Conservation (phyloP, 2,113 vertebrate species). For the Chlamydotis undulata region DNA sequence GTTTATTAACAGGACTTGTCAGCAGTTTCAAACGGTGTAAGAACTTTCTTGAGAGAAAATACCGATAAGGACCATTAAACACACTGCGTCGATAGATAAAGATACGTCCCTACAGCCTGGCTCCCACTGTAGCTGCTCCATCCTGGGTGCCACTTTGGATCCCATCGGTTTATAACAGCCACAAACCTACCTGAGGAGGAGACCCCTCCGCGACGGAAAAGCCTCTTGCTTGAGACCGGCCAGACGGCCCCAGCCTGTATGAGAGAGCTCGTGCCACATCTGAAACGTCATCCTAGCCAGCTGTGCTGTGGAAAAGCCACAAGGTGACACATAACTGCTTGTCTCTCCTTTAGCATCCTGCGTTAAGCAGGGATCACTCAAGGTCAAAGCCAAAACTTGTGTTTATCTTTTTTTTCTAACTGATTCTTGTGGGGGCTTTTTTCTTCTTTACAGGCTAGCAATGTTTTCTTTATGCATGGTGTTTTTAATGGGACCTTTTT, state of each 20-base stretch:
- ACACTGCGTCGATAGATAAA: not conserved
- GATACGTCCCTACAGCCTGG: not conserved
- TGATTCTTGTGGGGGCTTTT: not conserved
- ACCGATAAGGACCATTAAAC: not conserved
- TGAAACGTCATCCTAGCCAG: not conserved
- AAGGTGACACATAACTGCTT: not conserved
- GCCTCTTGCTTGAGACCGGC: not conserved
- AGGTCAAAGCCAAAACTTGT: not conserved
- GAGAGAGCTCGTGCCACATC: not conserved
- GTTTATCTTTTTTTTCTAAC: not conserved
- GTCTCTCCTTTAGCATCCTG: not conserved
- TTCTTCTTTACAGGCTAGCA: not conserved
- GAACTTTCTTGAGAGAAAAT: not conserved
- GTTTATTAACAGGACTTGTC: not conserved
- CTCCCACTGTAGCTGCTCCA: not conserved
- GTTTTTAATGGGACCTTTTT: not conserved
- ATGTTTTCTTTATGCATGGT: not conserved
- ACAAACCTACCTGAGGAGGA: not conserved
- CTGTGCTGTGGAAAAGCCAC: not conserved
- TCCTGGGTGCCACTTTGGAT: not conserved
- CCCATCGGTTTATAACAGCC: not conserved
- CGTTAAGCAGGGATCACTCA: not conserved
- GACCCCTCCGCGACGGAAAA: not conserved
- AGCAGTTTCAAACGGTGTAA: not conserved
- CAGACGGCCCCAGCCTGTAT: not conserved